Base-by-base conservation (phyloP, 23 tunicate genomes). In the Phallusia fumigata region DNA sequence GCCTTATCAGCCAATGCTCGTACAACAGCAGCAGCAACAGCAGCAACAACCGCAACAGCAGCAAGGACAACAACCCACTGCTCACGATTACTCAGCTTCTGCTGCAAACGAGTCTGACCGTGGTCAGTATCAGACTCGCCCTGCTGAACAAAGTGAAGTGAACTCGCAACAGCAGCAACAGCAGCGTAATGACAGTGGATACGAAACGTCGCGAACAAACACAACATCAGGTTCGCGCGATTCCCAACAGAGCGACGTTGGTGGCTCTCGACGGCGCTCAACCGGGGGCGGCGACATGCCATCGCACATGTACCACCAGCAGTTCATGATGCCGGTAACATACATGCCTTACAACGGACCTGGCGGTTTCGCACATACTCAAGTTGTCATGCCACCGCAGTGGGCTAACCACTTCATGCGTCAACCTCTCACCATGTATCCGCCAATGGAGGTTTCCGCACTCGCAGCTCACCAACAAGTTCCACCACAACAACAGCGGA, bases 371-470 rank as follows among this genome's bases (percentile, higher is more conserved):
- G 64, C 86, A 18, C 86, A 83, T 50, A 79, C 52, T 15, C 80
- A 84, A 21, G 73, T 86, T 31, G 80, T 77, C 50, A 3, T 86
- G 28, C 95, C 86, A 0, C 84, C 79, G 69, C 93, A 89, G 52
- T 86, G 90, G 90, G 85, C 76, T 26, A 90, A 82, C 31, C 95
- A 81, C 28, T 74, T 85, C 45, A 52, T 87, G 58, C 82, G 86
- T 10, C 74, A 81, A 32, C 85, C 90, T 18, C 81, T 51, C 47
- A n/a, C 65, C 31, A 45, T 77, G 44, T 90, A 81, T 78, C 80
- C 86, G 32, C 95, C 45, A 30, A 12, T 64, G 21, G 89, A 79
- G 5, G 44, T 53, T 30, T 15, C 33, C 40, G 44, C 69, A 15
- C 28, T 58, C 69, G 69, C 69, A 21, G 69, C 69, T 5, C 69